Percentiles rank a stretch among this genome's conserved stretches.
Conservation (phyloP, 2,888 invertebrate genomes). For the Lasius fuliginosus region DNA sequence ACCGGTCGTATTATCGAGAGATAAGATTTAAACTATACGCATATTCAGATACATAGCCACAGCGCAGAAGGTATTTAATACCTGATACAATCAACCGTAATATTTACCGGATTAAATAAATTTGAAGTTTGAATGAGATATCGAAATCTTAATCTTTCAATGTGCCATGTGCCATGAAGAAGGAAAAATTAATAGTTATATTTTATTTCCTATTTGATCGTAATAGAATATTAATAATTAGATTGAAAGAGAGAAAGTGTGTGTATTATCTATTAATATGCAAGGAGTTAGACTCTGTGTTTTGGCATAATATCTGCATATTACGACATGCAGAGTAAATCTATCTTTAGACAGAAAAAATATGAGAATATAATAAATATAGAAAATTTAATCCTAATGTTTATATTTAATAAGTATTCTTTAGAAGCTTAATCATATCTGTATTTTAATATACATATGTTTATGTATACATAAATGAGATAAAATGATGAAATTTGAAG, state of each 20-base stretch:
- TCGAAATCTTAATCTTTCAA: background rate
- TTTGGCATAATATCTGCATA: background rate
- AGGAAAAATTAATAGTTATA: background rate
- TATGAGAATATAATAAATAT: background rate
- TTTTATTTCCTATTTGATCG: background rate
- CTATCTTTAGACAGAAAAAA: background rate
- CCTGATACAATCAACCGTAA: background rate
- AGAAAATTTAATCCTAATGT: background rate
- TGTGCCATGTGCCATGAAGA: background rate
- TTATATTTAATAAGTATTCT: background rate
- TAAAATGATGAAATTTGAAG: background rate
- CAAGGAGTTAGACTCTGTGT: background rate
- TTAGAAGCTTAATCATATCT: background rate
- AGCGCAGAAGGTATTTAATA: background rate
- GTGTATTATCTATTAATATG: too few relatives aligned
- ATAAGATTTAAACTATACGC: conserved; percentile 9
- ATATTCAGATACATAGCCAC: background rate
- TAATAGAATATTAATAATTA: background rate
- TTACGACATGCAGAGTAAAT: background rate
- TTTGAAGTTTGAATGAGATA: background rate
- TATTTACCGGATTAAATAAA: background rate
- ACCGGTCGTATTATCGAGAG: background rate
- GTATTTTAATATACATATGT: background rate
- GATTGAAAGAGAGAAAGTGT: background rate
- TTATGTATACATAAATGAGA: background rate